phyloP scores from a whole-genome alignment of 2,113 vertebrate species.

The Spilogale gracilis region DNA sequence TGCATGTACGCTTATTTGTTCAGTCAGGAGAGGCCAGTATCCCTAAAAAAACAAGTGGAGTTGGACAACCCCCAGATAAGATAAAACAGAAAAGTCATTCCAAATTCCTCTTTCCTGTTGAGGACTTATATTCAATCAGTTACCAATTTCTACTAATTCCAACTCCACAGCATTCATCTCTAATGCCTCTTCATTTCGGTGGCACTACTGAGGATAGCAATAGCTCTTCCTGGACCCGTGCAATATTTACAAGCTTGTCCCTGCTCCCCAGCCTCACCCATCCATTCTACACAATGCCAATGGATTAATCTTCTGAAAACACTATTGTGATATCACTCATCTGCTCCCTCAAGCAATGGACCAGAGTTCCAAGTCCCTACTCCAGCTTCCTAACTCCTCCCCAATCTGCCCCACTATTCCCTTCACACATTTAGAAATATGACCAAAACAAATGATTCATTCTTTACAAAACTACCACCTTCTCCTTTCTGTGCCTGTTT shows the following conservation, averaged over 20 bases:
- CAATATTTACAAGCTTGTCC: background rate
- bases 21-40: background rate
- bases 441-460: background rate
- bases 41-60: background rate
- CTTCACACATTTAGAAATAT: conserved; percentile 18
- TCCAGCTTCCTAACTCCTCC: background rate
- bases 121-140: background rate
- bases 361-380: background rate
- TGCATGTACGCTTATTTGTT: background rate
- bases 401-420: background rate
- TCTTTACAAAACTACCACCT: background rate
- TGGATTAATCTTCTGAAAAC: background rate
- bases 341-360: background rate
- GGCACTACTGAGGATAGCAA: background rate
- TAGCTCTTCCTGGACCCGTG: background rate
- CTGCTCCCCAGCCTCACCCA: background rate
- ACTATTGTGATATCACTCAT: background rate
- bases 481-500: background rate
- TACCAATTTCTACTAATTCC: background rate
- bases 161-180: background rate
- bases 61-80: background rate
- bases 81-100: background rate
- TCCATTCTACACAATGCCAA: background rate
- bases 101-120: background rate
- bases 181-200: background rate